phyloP scores from a whole-genome alignment of 2,797 vertebrate genomes.

The Gymnothorax reevesii region DNA sequence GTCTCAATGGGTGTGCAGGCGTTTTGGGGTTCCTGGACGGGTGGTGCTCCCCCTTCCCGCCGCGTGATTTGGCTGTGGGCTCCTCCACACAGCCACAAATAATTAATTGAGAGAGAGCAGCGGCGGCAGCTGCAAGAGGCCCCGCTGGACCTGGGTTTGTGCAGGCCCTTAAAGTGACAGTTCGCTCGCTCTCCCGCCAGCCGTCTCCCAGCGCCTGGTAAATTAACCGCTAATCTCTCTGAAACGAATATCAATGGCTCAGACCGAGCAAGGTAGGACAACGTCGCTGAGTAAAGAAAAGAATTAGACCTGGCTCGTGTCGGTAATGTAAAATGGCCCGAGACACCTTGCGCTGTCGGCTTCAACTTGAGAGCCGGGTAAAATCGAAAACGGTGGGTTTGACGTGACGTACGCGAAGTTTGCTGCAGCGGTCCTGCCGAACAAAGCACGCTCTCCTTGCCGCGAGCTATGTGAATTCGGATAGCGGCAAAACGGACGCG shows the following conservation, averaged over 20 bases:
- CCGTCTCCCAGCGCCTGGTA: conserved; percentile 25
- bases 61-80: conserved; percentile 19
- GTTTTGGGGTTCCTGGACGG: not conserved
- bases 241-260: conserved; percentile 30
- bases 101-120: conserved; percentile 35
- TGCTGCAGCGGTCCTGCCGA: conserved; percentile 28
- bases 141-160: not conserved
- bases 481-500: conserved; percentile 11
- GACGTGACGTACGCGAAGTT: conserved; percentile 43
- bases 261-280: conserved; percentile 21
- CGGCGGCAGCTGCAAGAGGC: conserved; percentile 7
- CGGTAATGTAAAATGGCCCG: conserved; percentile 41
- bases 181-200: conserved; percentile 17
- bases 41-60: conserved; percentile 10
- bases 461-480: conserved; percentile 21
- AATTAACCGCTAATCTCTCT: conserved; percentile 40
- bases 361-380: conserved; percentile 44
- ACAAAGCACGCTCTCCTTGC: conserved; percentile 37
- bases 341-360: conserved; percentile 44
- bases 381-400: conserved; percentile 35
- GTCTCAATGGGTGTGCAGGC: not conserved
- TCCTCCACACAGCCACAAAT: conserved; percentile 27
- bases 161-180: conserved; percentile 27
- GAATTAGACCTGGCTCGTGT: conserved; percentile 32
- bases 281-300: not conserved